phyloP scores from a whole-genome alignment of 37 sponge, comb jelly and placozoan species.

The Halisarca cf. caerulea region DNA sequence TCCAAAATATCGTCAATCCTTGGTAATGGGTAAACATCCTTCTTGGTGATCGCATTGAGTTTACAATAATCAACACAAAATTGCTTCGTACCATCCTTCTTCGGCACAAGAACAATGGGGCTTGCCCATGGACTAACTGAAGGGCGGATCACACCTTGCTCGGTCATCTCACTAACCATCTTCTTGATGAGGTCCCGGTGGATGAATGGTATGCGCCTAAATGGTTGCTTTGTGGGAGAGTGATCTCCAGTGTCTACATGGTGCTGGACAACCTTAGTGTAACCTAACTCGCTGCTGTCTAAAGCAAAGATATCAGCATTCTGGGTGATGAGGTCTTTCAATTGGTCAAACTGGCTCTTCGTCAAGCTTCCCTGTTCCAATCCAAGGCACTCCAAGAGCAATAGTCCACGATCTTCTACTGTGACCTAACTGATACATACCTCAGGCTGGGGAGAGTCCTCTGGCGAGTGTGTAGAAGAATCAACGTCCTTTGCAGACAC shows the following conservation, averaged over 20 bases:
- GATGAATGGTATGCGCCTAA: conserved; percentile 37
- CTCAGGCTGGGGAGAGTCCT: no score
- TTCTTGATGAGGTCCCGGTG: conserved; percentile 13
- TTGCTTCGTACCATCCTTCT: conserved; percentile 49
- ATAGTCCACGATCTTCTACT: not conserved
- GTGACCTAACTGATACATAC: not conserved
- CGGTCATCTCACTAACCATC: conserved; percentile 50
- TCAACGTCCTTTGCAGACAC: no score
- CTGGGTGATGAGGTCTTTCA: not conserved
- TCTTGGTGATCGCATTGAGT: conserved; percentile 45
- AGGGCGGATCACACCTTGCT: conserved; percentile 36
- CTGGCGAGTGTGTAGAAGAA: no score
- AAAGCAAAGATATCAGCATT: conserved; percentile 45
- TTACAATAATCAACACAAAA: conserved; percentile 60
- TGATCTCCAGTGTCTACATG: conserved; percentile 51
- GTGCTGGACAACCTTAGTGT: conserved; percentile 30
- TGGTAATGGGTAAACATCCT: conserved; percentile 66
- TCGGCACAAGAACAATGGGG: conserved; percentile 65
- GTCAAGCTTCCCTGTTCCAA: not conserved
- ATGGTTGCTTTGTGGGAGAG: conserved; percentile 45
- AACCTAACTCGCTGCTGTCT: conserved; percentile 35
- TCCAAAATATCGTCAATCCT: conserved; percentile 51
- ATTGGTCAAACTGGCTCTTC: not conserved
- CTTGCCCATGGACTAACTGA: conserved; percentile 61
- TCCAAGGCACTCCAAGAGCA: not conserved